A percentile compares a stretch with the other conserved stretches of the same genome.
Evolutionary conservation across 2,888 invertebrate species (phyloP).

Genomic region (Athalia circularis): DNA sequence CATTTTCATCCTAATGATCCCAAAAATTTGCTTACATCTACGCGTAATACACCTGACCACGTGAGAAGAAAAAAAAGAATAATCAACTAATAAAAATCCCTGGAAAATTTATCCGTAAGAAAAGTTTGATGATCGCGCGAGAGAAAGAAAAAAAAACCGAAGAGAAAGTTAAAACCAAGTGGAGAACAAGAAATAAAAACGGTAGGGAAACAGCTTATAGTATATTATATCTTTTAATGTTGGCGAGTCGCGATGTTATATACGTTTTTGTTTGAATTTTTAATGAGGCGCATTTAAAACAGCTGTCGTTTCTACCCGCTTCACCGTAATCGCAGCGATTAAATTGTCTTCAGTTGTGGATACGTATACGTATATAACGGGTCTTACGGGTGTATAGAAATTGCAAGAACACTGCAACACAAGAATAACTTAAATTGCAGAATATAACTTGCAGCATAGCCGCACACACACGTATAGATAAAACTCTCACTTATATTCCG

Average conservation of each 20-base stretch:
- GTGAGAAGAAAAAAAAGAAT: too few relatives aligned
- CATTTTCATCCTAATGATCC: too few relatives aligned
- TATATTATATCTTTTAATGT: background rate
- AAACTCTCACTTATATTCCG: conserved; percentile 1
- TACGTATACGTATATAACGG: conserved; percentile 1
- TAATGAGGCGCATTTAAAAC: conserved; percentile 66
- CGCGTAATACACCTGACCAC: too few relatives aligned
- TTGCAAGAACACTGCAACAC: too few relatives aligned
- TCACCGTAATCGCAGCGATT: conserved; percentile 63
- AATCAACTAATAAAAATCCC: background rate
- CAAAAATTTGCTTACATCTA: too few relatives aligned
- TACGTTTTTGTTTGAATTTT: conserved; percentile 58
- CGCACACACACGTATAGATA: background rate
- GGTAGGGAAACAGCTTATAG: background rate
- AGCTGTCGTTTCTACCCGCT: conserved; percentile 55
- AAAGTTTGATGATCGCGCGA: background rate
- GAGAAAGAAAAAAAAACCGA: background rate
- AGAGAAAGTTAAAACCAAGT: background rate
- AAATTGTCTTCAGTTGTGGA: conserved; percentile 64
- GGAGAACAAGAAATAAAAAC: too few relatives aligned
- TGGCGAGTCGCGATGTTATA: background rate
- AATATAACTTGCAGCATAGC: conserved; percentile 10
- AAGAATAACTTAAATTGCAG: conserved; percentile 41
- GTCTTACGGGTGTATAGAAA: too few relatives aligned
- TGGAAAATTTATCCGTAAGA: background rate